A percentile compares a stretch with the other conserved stretches of the same genome.
These are phyloP conservation scores for Trisateles emortualis DNA, from an alignment of 2,888 invertebrate species.

Conservation along the genomic window DNA sequence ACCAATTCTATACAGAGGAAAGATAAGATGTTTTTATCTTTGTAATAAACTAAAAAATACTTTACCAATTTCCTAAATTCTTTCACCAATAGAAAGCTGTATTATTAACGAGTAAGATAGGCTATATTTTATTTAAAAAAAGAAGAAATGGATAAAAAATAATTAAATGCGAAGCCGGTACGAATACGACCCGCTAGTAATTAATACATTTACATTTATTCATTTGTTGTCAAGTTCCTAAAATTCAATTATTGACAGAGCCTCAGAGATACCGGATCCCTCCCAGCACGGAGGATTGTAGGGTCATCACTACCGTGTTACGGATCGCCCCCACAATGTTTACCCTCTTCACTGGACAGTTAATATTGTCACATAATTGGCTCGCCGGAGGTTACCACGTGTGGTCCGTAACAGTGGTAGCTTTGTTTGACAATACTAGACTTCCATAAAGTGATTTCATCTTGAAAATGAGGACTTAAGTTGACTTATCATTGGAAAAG, in stretches of 20 bases:
- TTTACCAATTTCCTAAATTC: too few relatives aligned
- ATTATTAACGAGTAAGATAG: too few relatives aligned
- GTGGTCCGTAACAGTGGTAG: constrained; percentile 65
- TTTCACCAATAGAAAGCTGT: too few relatives aligned
- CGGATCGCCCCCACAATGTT: constrained; percentile 70
- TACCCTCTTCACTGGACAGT: constrained; percentile 64
- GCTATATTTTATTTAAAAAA: too few relatives aligned
- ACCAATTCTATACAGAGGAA: too few relatives aligned
- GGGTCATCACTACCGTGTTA: constrained; percentile 68
- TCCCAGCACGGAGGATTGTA: constrained; percentile 50
- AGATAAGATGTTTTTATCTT: too few relatives aligned
- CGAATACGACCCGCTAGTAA: too few relatives aligned
- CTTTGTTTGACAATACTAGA: constrained; percentile 38
- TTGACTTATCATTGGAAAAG: neutral
- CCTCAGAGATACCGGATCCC: constrained; percentile 26
- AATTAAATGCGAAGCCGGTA: too few relatives aligned
- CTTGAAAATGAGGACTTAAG: constrained; percentile 28
- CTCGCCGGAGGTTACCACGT: constrained; percentile 51
- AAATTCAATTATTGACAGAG: constrained; percentile 14
- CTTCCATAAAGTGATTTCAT: constrained; percentile 23
- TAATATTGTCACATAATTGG: constrained; percentile 77
- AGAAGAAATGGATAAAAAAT: too few relatives aligned
- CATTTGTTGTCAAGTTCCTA: neutral
- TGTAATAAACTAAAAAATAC: too few relatives aligned
- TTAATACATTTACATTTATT: neutral